phyloP scores from a whole-genome alignment of 2,888 invertebrate species.

The Uropetala carovei region DNA sequence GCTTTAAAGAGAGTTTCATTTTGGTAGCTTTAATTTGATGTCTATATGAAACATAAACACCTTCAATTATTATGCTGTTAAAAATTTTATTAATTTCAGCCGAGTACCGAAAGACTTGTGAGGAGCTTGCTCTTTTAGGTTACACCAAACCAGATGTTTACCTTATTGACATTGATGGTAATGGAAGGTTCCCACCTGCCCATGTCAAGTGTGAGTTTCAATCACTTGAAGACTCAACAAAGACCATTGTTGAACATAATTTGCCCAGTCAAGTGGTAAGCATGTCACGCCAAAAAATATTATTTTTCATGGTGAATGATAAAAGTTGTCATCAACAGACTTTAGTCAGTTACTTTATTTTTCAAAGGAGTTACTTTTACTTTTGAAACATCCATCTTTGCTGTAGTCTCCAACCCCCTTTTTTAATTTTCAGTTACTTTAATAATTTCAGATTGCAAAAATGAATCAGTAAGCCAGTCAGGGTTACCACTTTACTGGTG shows the following conservation, averaged over 20 bases:
- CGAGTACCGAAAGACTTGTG: conserved; percentile 92
- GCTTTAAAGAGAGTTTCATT: not conserved
- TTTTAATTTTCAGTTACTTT: too few relatives aligned
- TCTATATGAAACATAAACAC: not conserved
- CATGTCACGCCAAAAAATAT: conserved; percentile 66
- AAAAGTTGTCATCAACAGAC: too few relatives aligned
- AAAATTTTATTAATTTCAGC: conserved; percentile 76
- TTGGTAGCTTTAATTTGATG: not conserved
- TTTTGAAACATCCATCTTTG: too few relatives aligned
- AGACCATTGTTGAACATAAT: conserved; percentile 93
- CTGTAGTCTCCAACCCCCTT: too few relatives aligned
- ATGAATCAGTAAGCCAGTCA: too few relatives aligned
- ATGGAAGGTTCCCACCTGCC: conserved; percentile 93
- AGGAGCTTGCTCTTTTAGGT: conserved; percentile 91
- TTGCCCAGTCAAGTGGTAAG: conserved; percentile 89
- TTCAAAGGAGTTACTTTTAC: too few relatives aligned
- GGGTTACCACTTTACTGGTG: too few relatives aligned
- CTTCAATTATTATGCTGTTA: not conserved
- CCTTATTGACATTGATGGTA: conserved; percentile 95
- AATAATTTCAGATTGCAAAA: too few relatives aligned
- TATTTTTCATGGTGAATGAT: too few relatives aligned
- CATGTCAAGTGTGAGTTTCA: conserved; percentile 95
- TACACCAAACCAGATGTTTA: conserved; percentile 94
- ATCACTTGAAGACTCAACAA: conserved; percentile 90
- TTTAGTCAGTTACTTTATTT: too few relatives aligned